phyloP scores from a whole-genome alignment of 2,888 invertebrate species.

The Ectropis crepuscularia region DNA sequence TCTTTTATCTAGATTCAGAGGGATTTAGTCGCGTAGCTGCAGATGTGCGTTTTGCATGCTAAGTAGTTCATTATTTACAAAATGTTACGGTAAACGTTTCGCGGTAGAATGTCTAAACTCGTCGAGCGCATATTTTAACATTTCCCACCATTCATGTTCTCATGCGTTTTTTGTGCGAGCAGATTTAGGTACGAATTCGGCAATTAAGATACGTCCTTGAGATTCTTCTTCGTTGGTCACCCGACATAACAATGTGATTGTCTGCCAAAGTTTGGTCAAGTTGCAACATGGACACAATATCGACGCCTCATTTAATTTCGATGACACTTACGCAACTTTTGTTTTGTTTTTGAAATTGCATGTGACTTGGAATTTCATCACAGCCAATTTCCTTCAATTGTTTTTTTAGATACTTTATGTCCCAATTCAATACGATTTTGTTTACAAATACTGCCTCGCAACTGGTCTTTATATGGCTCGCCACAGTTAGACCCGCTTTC shows the following conservation, averaged over 20 bases:
- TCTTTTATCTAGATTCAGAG: conserved; percentile 36
- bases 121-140: conserved; percentile 46
- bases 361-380: conserved; percentile 24
- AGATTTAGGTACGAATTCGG: conserved; percentile 15
- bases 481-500: conserved; percentile 71
- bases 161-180: conserved; percentile 29
- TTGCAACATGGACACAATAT: conserved; percentile 43
- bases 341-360: conserved; percentile 47
- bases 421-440: conserved; percentile 47
- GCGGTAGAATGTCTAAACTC: conserved; percentile 47
- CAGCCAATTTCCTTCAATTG: conserved; percentile 15
- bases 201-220: conserved; percentile 30
- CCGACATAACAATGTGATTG: conserved; percentile 32
- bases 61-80: conserved; percentile 58
- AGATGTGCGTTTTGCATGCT: conserved; percentile 55
- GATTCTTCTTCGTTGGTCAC: conserved; percentile 31
- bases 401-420: conserved; percentile 20
- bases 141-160: conserved; percentile 42
- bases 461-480: conserved; percentile 50
- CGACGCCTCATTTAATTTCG: conserved; percentile 28
- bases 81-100: conserved; percentile 55
- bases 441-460: conserved; percentile 64
- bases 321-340: conserved; percentile 48
- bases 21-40: conserved; percentile 47
- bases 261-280: conserved; percentile 18